These are phyloP conservation scores for Acrobasis repandana DNA, from an alignment of 2,888 invertebrate genomes.

Conservation along the genomic window DNA sequence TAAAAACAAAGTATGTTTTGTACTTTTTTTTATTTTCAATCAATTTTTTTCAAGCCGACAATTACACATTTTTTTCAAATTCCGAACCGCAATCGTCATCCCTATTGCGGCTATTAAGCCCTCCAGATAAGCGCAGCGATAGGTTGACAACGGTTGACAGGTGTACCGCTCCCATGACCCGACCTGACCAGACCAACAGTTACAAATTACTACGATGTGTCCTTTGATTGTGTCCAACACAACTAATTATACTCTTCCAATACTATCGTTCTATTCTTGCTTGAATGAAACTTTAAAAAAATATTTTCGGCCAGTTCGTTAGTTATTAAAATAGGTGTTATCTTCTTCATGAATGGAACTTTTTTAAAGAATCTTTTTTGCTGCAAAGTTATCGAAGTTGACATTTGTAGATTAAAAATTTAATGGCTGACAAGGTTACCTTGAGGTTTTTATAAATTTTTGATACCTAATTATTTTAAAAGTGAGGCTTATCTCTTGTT, in stretches of 20 bases:
- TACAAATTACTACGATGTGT: slow-evolving; percentile 16
- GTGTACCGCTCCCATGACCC: slow-evolving; percentile 65
- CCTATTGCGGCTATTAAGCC: slow-evolving; percentile 55
- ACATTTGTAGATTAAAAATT: too few relatives aligned
- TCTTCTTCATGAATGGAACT: too few relatives aligned
- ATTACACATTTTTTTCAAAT: slow-evolving; percentile 29
- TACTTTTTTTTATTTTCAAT: too few relatives aligned
- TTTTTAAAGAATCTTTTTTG: too few relatives aligned
- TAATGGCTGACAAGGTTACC: too few relatives aligned
- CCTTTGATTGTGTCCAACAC: slow-evolving; percentile 16
- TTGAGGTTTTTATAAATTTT: too few relatives aligned
- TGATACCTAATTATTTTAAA: too few relatives aligned
- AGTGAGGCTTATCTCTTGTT: too few relatives aligned
- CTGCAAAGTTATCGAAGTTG: too few relatives aligned
- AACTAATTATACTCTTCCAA: slow-evolving; percentile 15
- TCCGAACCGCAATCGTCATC: slow-evolving; percentile 30
- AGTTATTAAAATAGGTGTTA: too few relatives aligned
- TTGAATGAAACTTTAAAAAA: neutral
- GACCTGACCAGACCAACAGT: slow-evolving; percentile 45
- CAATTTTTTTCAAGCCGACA: slow-evolving; percentile 24
- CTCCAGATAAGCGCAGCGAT: slow-evolving; percentile 53
- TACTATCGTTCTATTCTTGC: slow-evolving; percentile 1
- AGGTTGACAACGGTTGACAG: slow-evolving; percentile 64
- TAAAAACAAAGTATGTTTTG: too few relatives aligned
- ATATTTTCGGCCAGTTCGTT: too few relatives aligned